Base-by-base conservation (phyloP, 2,797 vertebrate species). In the Cuniculus paca region DNA sequence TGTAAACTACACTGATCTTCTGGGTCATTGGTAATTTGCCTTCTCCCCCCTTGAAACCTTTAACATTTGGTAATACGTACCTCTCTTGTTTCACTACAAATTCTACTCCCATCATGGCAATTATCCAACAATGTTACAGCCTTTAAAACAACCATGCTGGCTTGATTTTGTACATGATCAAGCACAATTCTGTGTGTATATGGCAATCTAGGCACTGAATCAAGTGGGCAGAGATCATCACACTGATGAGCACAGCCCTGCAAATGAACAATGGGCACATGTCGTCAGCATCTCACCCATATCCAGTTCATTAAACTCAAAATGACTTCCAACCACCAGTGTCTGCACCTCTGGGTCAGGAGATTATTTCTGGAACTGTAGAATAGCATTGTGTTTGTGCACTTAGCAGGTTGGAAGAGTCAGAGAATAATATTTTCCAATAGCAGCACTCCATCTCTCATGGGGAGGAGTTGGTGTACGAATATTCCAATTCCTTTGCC, bases 101-200 rank as follows among this genome's bases (percentile, higher is more conserved):
- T 85, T 83, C 36, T 14, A 68, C 72, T 52, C 13, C 48, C 31
- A 65, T 48, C 74, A 54, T 61, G 9, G 4, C 81, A 70, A 84
- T 13, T 84, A 68, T 54, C n/a, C 31, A 92, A 39, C n/a, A 93
- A 45, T 72, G 48, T 14, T 83, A 19, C 50, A 93, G 79, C 22
- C 22, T 91, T 94, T 75, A 78, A 91, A 88, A 81, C 19, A 65
- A 77, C 5, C 3, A 24, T 24, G 3, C 88, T 96, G 77, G 10
- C 54, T 91, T 96, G 48, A 78, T 82, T 96, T 95, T 82, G n/a
- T 88, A 42, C 28, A n/a, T 34, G 52, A 81, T 54, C 79, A 88
- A 82, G 19, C 56, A 77, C 79, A 79, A 91, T 60, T 89, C 72
- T 83, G 20, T 70, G 36, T 89, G 26, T 52, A 74, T 31, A 13